Percentiles rank a stretch among this genome's conserved stretches.
Evolutionary conservation across 2,888 invertebrate species (phyloP).

Genomic region (Orthonevra nobilis): DNA sequence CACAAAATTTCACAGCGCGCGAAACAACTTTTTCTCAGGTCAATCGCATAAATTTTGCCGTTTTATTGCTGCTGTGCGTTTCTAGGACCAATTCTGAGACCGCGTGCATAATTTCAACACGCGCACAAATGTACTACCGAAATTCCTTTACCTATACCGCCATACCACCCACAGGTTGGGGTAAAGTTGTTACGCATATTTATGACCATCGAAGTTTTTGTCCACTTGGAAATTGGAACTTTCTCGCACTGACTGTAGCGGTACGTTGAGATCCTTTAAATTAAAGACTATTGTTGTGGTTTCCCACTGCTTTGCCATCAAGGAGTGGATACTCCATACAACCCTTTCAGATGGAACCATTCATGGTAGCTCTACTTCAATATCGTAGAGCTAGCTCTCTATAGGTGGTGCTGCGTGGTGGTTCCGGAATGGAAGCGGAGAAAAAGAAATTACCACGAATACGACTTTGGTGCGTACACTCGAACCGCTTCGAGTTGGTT

Average conservation of each 20-base stretch:
- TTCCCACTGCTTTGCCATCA: slow-evolving; percentile 57
- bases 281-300: slow-evolving; percentile 64
- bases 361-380: slow-evolving; percentile 14
- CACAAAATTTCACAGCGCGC: slow-evolving; percentile 38
- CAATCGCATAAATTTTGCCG: slow-evolving; percentile 66
- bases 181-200: slow-evolving; percentile 60
- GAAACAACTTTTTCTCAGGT: slow-evolving; percentile 59
- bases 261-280: slow-evolving; percentile 63
- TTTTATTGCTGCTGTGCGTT: slow-evolving; percentile 73
- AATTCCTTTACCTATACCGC: slow-evolving; percentile 61
- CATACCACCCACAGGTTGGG: slow-evolving; percentile 38
- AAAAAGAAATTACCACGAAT: slow-evolving; percentile 51
- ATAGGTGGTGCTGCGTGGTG: no score
- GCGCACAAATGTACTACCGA: slow-evolving; percentile 60
- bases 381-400: slow-evolving; percentile 23
- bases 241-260: slow-evolving; percentile 29
- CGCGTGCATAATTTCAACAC: slow-evolving; percentile 67
- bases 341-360: slow-evolving; percentile 27
- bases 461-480: slow-evolving; percentile 59
- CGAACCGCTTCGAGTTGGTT: slow-evolving; percentile 50
- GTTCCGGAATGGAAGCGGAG: slow-evolving; percentile 34
- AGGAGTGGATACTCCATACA: slow-evolving; percentile 57
- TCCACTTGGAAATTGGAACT: slow-evolving; percentile 18
- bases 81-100: slow-evolving; percentile 71
- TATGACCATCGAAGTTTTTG: slow-evolving; percentile 50